A percentile compares a stretch with the other conserved stretches of the same genome.
These are phyloP conservation scores for Thymelicus sylvestris DNA, from an alignment of 2,888 invertebrate genomes.

Conservation along the genomic window DNA sequence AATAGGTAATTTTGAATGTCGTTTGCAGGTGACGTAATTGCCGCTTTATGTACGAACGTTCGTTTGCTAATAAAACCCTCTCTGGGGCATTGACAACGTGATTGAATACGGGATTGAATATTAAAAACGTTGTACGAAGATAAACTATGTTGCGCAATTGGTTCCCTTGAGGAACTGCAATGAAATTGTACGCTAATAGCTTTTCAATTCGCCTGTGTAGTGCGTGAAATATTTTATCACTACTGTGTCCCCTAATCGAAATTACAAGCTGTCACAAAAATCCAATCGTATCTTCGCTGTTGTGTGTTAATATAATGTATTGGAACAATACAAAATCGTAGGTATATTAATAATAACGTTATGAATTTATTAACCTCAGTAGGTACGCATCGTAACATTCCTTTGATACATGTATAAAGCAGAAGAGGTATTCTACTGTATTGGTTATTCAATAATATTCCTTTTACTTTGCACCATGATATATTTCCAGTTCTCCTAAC, in stretches of 20 bases:
- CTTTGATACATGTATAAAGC: too few species aligned
- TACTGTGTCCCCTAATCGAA: not conserved
- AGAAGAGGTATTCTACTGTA: too few species aligned
- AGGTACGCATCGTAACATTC: too few species aligned
- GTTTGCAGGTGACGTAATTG: conserved; percentile 77
- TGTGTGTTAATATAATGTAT: too few species aligned
- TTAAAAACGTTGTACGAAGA: conserved; percentile 39
- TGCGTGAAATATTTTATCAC: not conserved
- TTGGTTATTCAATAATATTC: too few species aligned
- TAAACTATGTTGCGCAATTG: conserved; percentile 23
- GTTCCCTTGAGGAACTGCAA: conserved; percentile 16
- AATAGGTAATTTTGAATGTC: conserved; percentile 80
- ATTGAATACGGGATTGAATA: conserved; percentile 54
- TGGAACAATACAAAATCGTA: too few species aligned
- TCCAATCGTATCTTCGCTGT: too few species aligned
- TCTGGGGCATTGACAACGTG: conserved; percentile 49
- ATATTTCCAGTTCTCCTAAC: too few species aligned
- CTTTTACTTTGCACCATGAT: too few species aligned
- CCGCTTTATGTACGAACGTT: conserved; percentile 63
- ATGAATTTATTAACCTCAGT: too few species aligned
- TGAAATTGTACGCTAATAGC: conserved; percentile 21
- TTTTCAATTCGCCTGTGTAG: conserved; percentile 11
- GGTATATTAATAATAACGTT: too few species aligned
- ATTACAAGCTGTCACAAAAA: not conserved
- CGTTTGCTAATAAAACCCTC: conserved; percentile 50